A percentile compares a stretch with the other conserved stretches of the same genome.
Conservation (phyloP, 1,140 invertebrate species). For the Choristoneura fumiferana region DNA sequence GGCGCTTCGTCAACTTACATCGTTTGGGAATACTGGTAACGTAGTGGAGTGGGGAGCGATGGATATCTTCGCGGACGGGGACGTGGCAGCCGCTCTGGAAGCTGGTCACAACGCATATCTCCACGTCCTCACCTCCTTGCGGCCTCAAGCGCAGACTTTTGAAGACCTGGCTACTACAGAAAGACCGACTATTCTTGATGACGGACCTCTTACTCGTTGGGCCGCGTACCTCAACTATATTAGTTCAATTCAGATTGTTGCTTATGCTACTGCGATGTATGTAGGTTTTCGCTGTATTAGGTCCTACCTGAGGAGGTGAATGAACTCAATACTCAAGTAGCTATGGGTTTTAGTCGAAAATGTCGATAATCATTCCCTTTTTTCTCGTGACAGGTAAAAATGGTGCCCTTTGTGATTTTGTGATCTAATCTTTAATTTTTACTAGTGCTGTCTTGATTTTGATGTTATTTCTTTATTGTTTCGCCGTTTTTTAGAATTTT, state of each 20-base stretch:
- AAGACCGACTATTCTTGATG: constrained; percentile 42
- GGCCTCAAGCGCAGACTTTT: constrained; percentile 62
- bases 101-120: constrained; percentile 62
- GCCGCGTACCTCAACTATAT: constrained; percentile 41
- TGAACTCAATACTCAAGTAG: too few species aligned
- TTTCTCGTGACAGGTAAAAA: too few species aligned
- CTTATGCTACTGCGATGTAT: constrained; percentile 35
- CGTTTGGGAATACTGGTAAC: constrained; percentile 23
- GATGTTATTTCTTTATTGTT: too few species aligned
- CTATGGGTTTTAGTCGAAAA: too few species aligned
- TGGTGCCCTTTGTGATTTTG: too few species aligned
- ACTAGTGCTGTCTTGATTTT: too few species aligned
- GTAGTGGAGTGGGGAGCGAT: constrained; percentile 57
- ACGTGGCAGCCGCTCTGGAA: constrained; percentile 57
- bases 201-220: constrained; percentile 35
- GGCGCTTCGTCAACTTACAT: constrained; percentile 37
- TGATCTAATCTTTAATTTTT: too few species aligned
- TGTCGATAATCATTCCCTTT: too few species aligned
- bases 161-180: constrained; percentile 45
- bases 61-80: constrained; percentile 63
- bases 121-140: constrained; percentile 51
- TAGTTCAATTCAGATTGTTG: constrained; percentile 28
- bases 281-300: constrained; percentile 41
- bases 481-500: too few species aligned
- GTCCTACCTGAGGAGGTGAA: constrained; percentile 29